Conservation (phyloP, 2,797 vertebrate species). For the Gadopsis bispinosus region DNA sequence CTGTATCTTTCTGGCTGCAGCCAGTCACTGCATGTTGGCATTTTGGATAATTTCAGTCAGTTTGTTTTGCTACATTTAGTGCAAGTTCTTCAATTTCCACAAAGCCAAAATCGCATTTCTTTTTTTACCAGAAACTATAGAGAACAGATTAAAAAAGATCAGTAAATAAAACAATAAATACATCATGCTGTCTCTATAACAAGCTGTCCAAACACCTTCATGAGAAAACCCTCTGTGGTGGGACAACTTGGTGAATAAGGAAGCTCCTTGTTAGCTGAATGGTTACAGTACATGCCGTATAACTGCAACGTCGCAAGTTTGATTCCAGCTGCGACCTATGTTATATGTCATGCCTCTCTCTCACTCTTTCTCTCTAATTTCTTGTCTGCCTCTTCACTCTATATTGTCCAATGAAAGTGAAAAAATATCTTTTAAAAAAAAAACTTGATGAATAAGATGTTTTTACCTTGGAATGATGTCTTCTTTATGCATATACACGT, state of each 20-base stretch:
- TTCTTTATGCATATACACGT: conserved; percentile 44
- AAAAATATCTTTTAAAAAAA: no score
- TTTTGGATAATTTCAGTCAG: conserved; percentile 61
- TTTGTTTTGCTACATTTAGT: conserved; percentile 80
- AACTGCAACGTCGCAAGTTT: no score
- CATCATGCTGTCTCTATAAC: conserved; percentile 65
- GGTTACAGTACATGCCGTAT: no score
- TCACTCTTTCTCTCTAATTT: no score
- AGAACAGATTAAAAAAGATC: conserved; percentile 66
- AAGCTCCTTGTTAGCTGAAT: no score
- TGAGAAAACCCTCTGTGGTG: conserved; percentile 51
- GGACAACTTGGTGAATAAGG: conserved; percentile 49
- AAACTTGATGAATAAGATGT: conserved; percentile 41
- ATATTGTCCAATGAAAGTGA: no score
- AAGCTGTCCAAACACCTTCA: conserved; percentile 63
- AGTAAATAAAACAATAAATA: conserved; percentile 82
- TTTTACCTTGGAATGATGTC: conserved; percentile 46
- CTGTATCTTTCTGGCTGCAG: conserved; percentile 65
- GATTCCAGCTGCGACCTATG: no score
- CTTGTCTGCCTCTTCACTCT: no score
- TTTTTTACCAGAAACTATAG: conserved; percentile 59
- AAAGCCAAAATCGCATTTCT: conserved; percentile 54
- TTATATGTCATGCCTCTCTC: no score
- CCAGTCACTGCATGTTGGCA: conserved; percentile 75
- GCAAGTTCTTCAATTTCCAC: conserved; percentile 68